Base-by-base conservation (phyloP, 2,113 vertebrate species). In the Panurus biarmicus region DNA sequence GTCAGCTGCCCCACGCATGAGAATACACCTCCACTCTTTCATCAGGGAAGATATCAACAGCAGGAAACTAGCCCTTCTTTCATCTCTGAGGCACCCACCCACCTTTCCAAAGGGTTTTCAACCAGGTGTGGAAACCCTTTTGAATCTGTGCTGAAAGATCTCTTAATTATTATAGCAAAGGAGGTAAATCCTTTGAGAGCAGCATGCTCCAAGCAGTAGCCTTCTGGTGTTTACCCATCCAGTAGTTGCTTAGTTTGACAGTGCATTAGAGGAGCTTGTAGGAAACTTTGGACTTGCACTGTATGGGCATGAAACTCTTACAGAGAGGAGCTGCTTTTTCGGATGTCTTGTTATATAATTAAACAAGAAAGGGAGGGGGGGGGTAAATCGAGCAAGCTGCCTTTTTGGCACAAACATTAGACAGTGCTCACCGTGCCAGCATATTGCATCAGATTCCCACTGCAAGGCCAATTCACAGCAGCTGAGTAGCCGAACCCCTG, bases 91-190 rank as follows among this genome's bases (percentile, higher is more conserved):
- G 91, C 90, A 95, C 89, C 89, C 96, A 94, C 95, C 93, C 95
- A 96, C 91, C 94, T 89, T 95, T 90, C 95, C 95, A 96, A 95
- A 95, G 91, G 87, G 80, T 84, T 89, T 95, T 82, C 78, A 92
- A 64, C 91, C 96, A 96, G 95, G 94, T 96, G 94, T 87, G 71
- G 94, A 95, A 96, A 84, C 69, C 90, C 53, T 82, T 69, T 94
- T 90, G 93, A 97, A 97, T 83, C 89, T 73, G 53, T 56, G 94
- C 87, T 96, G 97, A 97, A 97, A 97, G 96, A 97, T 96, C 92
- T 89, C 86, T 87, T 93, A 85, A 96, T 96, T 96, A 97, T 83
- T 88, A 92, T 21, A 82, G 94, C 96, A 96, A 94, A 94, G 67
- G 90, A 94, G 92, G 85, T 18, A 94, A 90, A 93, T 73, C 91